phyloP scores from a whole-genome alignment of 1,140 invertebrate genomes.

The Sogatella furcifera region DNA sequence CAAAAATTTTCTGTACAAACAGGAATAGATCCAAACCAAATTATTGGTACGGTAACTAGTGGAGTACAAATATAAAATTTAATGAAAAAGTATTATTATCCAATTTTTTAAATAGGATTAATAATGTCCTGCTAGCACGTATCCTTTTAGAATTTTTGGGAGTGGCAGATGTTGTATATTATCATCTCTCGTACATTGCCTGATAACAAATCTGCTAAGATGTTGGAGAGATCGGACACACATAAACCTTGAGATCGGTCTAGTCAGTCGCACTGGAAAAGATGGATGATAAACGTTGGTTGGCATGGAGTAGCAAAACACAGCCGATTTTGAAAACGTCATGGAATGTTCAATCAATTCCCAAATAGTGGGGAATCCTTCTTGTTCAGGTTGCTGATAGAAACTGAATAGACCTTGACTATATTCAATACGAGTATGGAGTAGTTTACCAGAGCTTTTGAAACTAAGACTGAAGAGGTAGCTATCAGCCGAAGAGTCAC shows the following conservation, averaged over 20 bases:
- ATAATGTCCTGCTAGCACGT: constrained; percentile 46
- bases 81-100: no score
- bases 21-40: no score
- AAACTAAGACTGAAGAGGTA: constrained; percentile 61
- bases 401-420: constrained; percentile 53
- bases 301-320: constrained; percentile 62
- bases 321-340: constrained; percentile 50
- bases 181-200: constrained; percentile 55
- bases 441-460: constrained; percentile 56
- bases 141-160: constrained; percentile 53
- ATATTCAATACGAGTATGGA: constrained; percentile 60
- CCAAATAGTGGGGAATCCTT: constrained; percentile 53
- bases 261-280: constrained; percentile 60
- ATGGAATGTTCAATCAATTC: constrained; percentile 61
- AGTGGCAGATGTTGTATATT: constrained; percentile 61
- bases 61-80: no score
- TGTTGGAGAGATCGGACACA: constrained; percentile 62
- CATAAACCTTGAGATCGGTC: constrained; percentile 63
- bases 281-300: constrained; percentile 51
- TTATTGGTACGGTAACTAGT: no score
- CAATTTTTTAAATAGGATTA: constrained; percentile 20
- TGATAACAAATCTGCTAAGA: constrained; percentile 65
- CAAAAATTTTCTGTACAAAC: no score
- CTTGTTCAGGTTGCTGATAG: constrained; percentile 49
- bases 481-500: constrained; percentile 46